phyloP scores from a whole-genome alignment of 2,888 invertebrate genomes.

The Dexiosoma caninum region DNA sequence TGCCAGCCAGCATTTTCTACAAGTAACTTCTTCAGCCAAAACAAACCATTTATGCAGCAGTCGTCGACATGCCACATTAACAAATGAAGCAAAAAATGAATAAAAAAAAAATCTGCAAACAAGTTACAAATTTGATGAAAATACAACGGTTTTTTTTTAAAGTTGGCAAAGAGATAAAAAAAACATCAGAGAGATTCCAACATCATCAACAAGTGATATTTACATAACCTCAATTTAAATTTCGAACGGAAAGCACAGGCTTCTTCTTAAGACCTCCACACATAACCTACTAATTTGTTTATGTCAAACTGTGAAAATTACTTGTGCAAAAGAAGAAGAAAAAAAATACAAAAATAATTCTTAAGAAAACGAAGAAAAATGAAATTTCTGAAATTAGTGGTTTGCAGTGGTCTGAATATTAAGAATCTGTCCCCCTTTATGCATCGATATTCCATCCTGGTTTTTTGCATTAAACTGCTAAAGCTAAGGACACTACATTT shows the following conservation, averaged over 20 bases:
- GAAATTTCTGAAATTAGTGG: no score
- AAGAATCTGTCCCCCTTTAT: no score
- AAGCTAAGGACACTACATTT: no score
- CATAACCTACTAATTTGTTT: constrained; percentile 34
- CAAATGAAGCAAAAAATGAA: neutral
- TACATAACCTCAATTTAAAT: constrained; percentile 56
- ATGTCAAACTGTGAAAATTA: constrained; percentile 33
- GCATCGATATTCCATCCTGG: no score
- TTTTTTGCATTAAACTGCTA: no score
- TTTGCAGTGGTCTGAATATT: no score
- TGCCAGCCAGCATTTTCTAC: constrained; percentile 44
- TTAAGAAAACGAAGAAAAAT: no score
- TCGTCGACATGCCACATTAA: constrained; percentile 35
- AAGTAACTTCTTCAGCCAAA: constrained; percentile 18
- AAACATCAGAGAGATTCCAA: constrained; percentile 16
- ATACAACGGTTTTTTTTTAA: constrained; percentile 20
- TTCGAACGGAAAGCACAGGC: constrained; percentile 21
- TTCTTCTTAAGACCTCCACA: neutral
- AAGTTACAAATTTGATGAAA: constrained; percentile 55
- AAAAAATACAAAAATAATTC: no score
- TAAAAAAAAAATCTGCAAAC: constrained; percentile 24
- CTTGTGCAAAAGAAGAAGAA: neutral
- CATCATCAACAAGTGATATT: constrained; percentile 51
- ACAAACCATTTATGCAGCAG: constrained; percentile 17
- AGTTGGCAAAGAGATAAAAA: neutral